phyloP scores from a whole-genome alignment of 2,797 vertebrate genomes.

The Buceros bicornis region DNA sequence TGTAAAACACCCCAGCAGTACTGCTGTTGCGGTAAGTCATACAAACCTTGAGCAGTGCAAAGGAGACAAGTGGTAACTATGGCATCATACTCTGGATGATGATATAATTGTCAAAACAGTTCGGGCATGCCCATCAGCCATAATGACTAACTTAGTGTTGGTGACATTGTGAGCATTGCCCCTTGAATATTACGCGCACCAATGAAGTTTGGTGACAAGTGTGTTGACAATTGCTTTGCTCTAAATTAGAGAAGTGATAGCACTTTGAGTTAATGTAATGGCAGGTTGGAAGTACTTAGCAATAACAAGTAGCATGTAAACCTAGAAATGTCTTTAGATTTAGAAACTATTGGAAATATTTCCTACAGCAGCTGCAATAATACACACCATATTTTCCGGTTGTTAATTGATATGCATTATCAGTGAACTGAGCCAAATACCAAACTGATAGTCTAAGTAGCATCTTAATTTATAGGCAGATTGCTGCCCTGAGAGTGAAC shows the following conservation, averaged over 20 bases:
- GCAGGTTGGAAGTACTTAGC: not conserved
- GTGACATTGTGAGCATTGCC: not conserved
- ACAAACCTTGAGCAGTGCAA: not conserved
- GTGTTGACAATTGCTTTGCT: not conserved
- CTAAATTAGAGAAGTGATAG: not conserved
- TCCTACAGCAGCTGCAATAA: not conserved
- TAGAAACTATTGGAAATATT: not conserved
- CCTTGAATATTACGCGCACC: not conserved
- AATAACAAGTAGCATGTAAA: not conserved
- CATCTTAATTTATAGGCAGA: not conserved
- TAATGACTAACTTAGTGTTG: not conserved
- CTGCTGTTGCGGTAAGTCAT: not conserved
- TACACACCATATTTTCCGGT: not conserved
- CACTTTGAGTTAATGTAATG: not conserved
- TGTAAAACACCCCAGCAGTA: not conserved
- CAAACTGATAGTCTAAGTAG: not conserved
- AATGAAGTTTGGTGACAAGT: not conserved
- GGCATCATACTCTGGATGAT: not conserved
- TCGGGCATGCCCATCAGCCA: not conserved
- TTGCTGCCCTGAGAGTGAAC: not conserved
- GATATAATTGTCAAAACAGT: not conserved
- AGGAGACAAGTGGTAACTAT: not conserved
- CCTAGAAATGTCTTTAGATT: not conserved
- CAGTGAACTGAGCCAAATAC: not conserved
- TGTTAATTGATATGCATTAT: not conserved